Conservation (phyloP, 2,888 invertebrate genomes). For the Schrankia costaestrigalis region DNA sequence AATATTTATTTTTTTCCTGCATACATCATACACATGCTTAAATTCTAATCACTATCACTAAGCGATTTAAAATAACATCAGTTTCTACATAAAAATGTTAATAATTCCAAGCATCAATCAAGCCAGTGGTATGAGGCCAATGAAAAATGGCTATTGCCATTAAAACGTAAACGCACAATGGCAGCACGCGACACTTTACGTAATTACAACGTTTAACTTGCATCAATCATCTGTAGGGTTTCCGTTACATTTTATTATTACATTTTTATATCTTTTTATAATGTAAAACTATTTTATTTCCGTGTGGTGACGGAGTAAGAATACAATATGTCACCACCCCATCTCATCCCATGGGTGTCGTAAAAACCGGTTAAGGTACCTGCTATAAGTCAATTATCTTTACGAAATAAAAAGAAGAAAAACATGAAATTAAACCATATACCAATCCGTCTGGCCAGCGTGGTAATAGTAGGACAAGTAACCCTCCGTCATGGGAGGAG, state of each 20-base stretch:
- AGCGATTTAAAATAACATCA: conserved; percentile 2
- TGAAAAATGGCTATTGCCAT: conserved; percentile 65
- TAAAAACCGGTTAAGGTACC: too few species aligned
- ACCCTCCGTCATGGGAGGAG: too few species aligned
- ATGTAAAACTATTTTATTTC: conserved; percentile 3
- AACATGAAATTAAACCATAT: too few species aligned
- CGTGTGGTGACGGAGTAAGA: too few species aligned
- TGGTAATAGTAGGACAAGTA: too few species aligned
- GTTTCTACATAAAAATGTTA: conserved; percentile 44
- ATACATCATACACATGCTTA: background rate
- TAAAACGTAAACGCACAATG: conserved; percentile 52
- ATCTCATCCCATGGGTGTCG: too few species aligned
- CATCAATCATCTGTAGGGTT: conserved; percentile 58
- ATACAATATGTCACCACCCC: too few species aligned
- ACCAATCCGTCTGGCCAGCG: too few species aligned
- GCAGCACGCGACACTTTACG: conserved; percentile 49
- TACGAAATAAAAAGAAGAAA: too few species aligned
- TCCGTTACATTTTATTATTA: conserved; percentile 27
- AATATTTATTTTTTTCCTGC: too few species aligned
- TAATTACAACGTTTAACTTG: conserved; percentile 62
- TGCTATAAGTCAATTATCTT: too few species aligned
- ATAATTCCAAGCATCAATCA: conserved; percentile 70
- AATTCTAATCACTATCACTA: background rate
- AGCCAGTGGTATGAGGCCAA: conserved; percentile 40
- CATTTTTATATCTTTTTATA: conserved; percentile 19